These are phyloP conservation scores for Orchestes rusci DNA, from an alignment of 2,888 invertebrate genomes.

Conservation along the genomic window DNA sequence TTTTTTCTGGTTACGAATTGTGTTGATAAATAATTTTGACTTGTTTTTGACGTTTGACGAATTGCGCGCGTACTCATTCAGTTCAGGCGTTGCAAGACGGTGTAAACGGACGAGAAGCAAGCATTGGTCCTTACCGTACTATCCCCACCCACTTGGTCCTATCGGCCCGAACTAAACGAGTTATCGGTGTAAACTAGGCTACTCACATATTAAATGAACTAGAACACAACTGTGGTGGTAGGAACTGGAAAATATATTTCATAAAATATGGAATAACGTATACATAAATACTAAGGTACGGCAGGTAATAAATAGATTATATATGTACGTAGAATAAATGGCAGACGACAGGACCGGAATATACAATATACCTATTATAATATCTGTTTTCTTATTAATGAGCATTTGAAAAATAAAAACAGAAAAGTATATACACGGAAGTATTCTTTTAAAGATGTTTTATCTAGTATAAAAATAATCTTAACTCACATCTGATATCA, in stretches of 20 bases:
- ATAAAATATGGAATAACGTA: conserved; percentile 20
- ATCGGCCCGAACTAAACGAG: no score
- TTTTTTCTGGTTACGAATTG: no score
- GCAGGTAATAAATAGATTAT: conserved; percentile 17
- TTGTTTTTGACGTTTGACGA: no score
- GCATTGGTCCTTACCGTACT: no score
- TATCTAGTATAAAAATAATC: conserved; percentile 30
- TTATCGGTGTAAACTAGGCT: no score
- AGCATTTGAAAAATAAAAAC: conserved; percentile 14
- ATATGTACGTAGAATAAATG: conserved; percentile 9
- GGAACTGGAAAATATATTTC: conserved; percentile 24
- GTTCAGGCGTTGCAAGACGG: no score
- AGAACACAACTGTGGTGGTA: no score
- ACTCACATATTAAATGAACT: no score
- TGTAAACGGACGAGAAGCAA: no score
- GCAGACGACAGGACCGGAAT: conserved; percentile 12
- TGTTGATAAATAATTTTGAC: no score
- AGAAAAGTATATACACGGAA: conserved; percentile 13
- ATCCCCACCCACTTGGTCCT: no score
- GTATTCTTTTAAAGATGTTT: conserved; percentile 15
- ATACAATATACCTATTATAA: conserved; percentile 4
- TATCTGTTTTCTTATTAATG: conserved; percentile 13
- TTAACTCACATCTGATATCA: conserved; percentile 30
- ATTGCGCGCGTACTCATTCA: no score
- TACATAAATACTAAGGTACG: conserved; percentile 15